These are phyloP conservation scores for Campopleginae sp. DNA, from an alignment of 2,888 invertebrate species.

Conservation along the genomic window DNA sequence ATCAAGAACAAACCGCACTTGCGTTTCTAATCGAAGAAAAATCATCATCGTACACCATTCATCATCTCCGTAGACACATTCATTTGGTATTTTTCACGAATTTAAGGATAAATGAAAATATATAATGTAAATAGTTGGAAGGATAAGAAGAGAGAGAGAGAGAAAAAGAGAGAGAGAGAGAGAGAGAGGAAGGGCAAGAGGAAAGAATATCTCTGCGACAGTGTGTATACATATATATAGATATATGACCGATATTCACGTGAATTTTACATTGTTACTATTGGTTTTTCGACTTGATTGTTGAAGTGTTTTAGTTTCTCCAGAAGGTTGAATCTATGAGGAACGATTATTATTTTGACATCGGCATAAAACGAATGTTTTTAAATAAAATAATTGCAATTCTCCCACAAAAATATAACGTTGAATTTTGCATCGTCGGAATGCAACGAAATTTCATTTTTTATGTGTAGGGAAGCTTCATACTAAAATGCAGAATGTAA, in stretches of 20 bases:
- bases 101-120: constrained; percentile 39
- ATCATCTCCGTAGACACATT: constrained; percentile 47
- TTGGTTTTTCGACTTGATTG: not conserved
- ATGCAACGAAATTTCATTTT: too few relatives aligned
- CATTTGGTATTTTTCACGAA: constrained; percentile 64
- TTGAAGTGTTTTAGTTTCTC: not conserved
- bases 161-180: constrained; percentile 17
- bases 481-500: too few relatives aligned
- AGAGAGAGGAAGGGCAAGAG: not conserved
- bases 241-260: constrained; percentile 1
- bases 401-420: not conserved
- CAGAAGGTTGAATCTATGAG: not conserved
- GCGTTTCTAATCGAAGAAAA: constrained; percentile 86
- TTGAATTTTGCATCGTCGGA: too few relatives aligned
- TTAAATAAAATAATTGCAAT: not conserved
- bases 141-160: constrained; percentile 25
- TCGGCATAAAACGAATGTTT: not conserved
- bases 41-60: constrained; percentile 20
- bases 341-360: not conserved
- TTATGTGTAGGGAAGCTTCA: too few relatives aligned
- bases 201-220: constrained; percentile 43
- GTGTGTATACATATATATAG: constrained; percentile 32
- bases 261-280: not conserved
- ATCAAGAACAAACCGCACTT: constrained; percentile 95
- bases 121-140: constrained; percentile 62